Conservation (phyloP, 2,113 vertebrate species). For the Apus apus region DNA sequence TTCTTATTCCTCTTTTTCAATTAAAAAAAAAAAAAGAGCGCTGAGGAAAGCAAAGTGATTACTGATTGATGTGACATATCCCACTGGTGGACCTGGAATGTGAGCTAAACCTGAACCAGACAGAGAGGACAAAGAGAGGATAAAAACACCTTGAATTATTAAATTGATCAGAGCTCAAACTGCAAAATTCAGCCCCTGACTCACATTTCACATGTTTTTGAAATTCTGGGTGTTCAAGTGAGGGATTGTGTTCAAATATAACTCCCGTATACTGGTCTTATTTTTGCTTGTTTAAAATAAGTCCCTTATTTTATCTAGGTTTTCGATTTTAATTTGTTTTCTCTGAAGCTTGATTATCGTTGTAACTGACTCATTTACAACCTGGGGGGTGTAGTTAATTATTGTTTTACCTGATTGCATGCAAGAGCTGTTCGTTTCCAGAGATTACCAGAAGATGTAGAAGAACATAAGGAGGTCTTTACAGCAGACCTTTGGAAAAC, state of each 20-base stretch:
- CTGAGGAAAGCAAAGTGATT: neutral
- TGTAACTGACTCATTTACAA: neutral
- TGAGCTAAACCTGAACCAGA: neutral
- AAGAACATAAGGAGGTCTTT: neutral
- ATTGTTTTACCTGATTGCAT: neutral
- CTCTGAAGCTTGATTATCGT: neutral
- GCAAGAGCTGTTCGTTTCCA: neutral
- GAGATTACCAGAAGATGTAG: neutral
- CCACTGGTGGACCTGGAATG: neutral
- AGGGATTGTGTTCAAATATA: neutral
- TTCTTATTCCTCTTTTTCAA: constrained; percentile 51
- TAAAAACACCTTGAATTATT: neutral
- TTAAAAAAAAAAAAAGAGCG: neutral
- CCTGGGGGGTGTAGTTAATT: neutral
- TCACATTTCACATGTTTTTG: neutral
- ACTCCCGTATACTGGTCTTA: neutral
- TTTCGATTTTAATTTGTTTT: neutral
- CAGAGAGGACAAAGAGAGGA: neutral
- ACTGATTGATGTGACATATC: neutral
- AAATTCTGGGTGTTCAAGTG: neutral
- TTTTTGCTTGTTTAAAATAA: neutral
- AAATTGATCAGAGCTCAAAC: neutral
- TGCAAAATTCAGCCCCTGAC: neutral
- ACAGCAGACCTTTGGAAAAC: neutral
- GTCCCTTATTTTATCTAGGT: neutral